Base-by-base conservation (phyloP, 1,140 invertebrate genomes). In the Drosophila rufa region DNA sequence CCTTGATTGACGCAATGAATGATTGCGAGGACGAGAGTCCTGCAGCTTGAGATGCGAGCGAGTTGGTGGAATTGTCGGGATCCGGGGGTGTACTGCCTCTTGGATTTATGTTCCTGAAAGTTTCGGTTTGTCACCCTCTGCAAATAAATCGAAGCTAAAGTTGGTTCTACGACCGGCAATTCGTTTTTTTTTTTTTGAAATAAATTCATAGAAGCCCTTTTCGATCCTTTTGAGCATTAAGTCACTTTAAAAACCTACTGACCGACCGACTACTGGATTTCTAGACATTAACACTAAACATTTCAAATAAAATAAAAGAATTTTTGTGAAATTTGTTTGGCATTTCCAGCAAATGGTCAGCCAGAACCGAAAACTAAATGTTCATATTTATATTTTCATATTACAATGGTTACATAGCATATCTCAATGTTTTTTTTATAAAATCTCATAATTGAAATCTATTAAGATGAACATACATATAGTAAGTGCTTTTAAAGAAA, bases 1-100 rank as follows among this genome's bases (percentile, higher is more conserved):
- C 42, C 65, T 86, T 85, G 82, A 85, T 82, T 85, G 82, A 85
- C 79, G 79, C 66, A 75, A 71, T 82, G 82, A 86, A 86, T 70
- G 82, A 85, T 85, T 75, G 79, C 82, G 65, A 33, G 64, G 33
- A 47, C 48, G 59, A 60, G 57, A 58, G 45, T 75, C 36, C 45
- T 48, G 57, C 40, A 33, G 40, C 45, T 57, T 47, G 17, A 17
- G 40, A 57, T 42, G 14, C 33, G 40, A 57, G 25, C 42, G n/a
- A 64, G 61, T 36, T 38, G 4, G 17, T 5, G 14, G 6, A 22
- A n/a, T 25, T 22, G 56, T 12, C 36, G 14, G 50, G 7, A 22
- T 17, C 15, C 7, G 7, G 38, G 71, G 65, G 33, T 66, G 27
- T 55, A 62, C 42, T 15, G 27, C 25, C 50, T 57, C 36, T 71